Evolutionary conservation across 2,113 vertebrate species (phyloP), one percentile per base, ranked within the genome.

Genomic region (Mustela lutreola): DNA sequence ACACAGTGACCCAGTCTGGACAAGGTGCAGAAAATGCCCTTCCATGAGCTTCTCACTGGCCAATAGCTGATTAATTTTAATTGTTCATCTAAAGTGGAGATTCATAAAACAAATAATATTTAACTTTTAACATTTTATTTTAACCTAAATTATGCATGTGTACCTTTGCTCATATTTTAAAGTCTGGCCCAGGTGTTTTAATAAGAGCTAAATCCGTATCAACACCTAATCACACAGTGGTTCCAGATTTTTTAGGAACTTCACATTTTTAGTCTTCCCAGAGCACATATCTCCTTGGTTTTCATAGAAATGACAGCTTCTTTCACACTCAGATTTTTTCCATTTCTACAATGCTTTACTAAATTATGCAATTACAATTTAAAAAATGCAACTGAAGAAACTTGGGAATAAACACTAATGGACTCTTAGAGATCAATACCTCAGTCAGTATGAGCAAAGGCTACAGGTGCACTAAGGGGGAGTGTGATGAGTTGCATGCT

Each of bases 91-190:
- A 92, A 93, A 90, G 26, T 31, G 18, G 31, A 86, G 11, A 84
- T 63, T 56, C n/a, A 83, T 84, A 85, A 95, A 93, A 24, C 65
- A 86, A 90, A 73, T 28, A 92, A 78, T 65, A 45, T 21, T 73
- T 79, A 89, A 85, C 56, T 2, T 22, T 92, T 48, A 60, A 5
- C 15, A 70, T 53, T 89, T 78, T 73, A 39, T 60, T 84, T 94
- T 56, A 89, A 85, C 65, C 75, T 91, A 70, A 86, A 81, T 58
- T 31, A 78, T 48, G 67, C 14, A 36, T 81, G 73, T 42, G 12
- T 79, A 26, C 28, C 81, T 50, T 89, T 85, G 79, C 7, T 60
- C 28, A 71, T 50, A 75, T 76, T 86, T 89, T 86, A 91, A 76
- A 93, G 50, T 48, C 50, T 48, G 50, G n/a, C 60, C 58, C 70